Evolutionary conservation across 2,888 invertebrate species (phyloP).

Genomic region (Mythimna vitellina): DNA sequence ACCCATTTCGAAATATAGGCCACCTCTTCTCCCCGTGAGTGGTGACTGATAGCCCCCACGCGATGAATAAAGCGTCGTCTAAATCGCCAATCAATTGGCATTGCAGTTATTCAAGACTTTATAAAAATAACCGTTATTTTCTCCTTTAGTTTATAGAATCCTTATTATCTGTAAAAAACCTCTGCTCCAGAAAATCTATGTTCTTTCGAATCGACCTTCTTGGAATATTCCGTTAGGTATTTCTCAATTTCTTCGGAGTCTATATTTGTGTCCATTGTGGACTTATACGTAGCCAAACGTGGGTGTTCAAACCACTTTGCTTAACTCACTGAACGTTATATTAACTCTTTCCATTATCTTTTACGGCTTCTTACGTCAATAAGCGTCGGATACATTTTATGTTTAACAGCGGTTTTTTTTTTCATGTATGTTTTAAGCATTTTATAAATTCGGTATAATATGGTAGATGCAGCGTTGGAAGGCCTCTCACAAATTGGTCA

Average conservation of each 20-base stretch:
- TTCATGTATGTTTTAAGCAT: too few relatives aligned
- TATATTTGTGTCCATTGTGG: background rate
- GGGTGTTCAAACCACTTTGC: background rate
- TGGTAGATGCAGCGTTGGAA: too few relatives aligned
- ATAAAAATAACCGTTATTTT: background rate
- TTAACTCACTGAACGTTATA: background rate
- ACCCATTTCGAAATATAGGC: constrained; percentile 44
- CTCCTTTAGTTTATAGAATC: background rate
- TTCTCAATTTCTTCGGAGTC: background rate
- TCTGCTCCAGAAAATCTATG: background rate
- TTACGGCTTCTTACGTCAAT: constrained; percentile 37
- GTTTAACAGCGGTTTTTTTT: background rate
- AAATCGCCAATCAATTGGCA: constrained; percentile 16
- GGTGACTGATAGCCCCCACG: constrained; percentile 20
- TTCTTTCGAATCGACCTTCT: background rate
- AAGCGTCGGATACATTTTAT: constrained; percentile 29
- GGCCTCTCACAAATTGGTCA: too few relatives aligned
- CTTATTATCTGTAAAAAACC: background rate
- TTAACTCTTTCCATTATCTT: constrained; percentile 32
- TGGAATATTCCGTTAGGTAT: background rate
- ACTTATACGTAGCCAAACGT: background rate
- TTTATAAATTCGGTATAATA: too few relatives aligned
- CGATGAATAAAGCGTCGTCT: constrained; percentile 21
- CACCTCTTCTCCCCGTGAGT: constrained; percentile 32
- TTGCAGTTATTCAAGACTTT: background rate